A percentile compares a stretch with the other conserved stretches of the same genome.
Evolutionary conservation across 2,113 vertebrate species (phyloP).

Genomic region (Oophaga pumilio): DNA sequence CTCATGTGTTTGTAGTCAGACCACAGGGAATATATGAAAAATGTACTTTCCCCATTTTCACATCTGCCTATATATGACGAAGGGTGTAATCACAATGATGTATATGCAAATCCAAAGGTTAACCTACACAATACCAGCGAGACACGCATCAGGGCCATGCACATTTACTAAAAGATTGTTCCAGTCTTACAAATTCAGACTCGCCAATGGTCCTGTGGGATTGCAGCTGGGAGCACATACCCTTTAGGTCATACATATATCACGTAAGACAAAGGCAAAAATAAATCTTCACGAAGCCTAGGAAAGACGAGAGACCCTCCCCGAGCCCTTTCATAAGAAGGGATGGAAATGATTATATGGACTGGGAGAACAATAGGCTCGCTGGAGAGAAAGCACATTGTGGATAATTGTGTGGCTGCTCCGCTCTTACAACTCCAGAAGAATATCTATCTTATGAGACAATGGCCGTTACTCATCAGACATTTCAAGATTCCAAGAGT

Average conservation of each 20-base stretch:
- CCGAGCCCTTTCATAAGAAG: neutral
- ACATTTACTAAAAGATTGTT: neutral
- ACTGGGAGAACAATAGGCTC: neutral
- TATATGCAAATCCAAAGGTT: neutral
- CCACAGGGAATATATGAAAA: neutral
- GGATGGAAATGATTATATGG: neutral
- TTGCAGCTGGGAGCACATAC: neutral
- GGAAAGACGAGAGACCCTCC: neutral
- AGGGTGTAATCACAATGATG: neutral
- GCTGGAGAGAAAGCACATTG: neutral
- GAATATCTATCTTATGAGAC: slow-evolving; percentile 5
- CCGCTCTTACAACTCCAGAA: neutral
- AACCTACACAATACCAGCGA: neutral
- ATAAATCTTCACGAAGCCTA: neutral
- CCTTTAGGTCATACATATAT: neutral
- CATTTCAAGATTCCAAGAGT: neutral
- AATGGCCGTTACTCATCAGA: neutral
- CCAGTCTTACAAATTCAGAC: neutral
- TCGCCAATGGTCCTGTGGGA: neutral
- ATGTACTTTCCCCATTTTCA: neutral
- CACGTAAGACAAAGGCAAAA: neutral
- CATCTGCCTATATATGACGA: neutral
- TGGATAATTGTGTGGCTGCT: neutral
- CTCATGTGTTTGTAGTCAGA: neutral
- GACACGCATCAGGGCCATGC: neutral